These are phyloP conservation scores for Rhynchophorus ferrugineus DNA, from an alignment of 1,140 invertebrate species.

Conservation along the genomic window DNA sequence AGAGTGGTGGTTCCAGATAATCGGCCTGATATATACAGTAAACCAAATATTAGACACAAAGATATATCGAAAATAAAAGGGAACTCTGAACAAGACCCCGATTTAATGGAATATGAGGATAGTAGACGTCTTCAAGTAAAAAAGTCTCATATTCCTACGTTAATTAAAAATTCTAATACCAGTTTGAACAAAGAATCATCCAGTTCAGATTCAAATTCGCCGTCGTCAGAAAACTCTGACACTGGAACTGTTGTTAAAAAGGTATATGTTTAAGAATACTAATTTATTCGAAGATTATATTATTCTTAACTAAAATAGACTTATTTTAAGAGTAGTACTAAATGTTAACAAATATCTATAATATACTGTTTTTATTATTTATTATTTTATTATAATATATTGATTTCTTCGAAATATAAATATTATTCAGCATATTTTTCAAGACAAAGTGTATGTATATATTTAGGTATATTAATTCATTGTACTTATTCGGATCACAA, in stretches of 20 bases:
- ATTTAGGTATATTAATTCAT: no score
- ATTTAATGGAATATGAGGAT: background rate
- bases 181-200: constrained; percentile 28
- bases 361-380: no score
- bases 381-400: no score
- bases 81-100: background rate
- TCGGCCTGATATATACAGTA: constrained; percentile 13
- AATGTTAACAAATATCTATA: no score
- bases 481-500: no score
- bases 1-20: constrained; percentile 33
- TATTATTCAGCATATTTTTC: no score
- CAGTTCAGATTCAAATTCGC: constrained; percentile 34
- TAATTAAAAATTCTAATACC: constrained; percentile 26
- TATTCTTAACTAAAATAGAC: no score
- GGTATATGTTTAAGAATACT: no score
- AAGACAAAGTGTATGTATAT: no score
- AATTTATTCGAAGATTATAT: no score
- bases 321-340: no score
- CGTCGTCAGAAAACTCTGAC: constrained; percentile 37
- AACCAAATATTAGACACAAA: constrained; percentile 4
- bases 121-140: constrained; percentile 6
- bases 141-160: constrained; percentile 33
- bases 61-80: background rate
- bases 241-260: constrained; percentile 38
- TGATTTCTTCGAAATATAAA: no score